A percentile compares a stretch with the other conserved stretches of the same genome.
These are phyloP conservation scores for Odontomyia ornata DNA, from an alignment of 2,888 invertebrate species.

Conservation along the genomic window DNA sequence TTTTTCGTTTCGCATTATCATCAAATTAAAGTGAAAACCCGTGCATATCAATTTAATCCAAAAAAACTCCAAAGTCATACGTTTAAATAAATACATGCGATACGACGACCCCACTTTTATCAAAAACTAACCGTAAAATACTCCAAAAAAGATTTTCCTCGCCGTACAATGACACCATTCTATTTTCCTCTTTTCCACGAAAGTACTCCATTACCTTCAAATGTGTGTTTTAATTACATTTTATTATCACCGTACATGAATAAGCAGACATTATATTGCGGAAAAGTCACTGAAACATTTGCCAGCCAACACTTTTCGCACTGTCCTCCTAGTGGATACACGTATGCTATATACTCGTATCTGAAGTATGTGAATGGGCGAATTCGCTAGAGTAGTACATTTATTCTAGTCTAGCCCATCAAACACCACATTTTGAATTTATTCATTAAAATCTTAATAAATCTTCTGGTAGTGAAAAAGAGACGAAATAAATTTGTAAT, in stretches of 20 bases:
- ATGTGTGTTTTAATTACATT: conserved; percentile 39
- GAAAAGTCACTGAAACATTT: conserved; percentile 1
- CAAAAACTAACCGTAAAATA: not conserved
- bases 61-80: not conserved
- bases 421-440: conserved; percentile 10
- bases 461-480: conserved; percentile 30
- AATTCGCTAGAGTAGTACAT: not conserved
- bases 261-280: not conserved
- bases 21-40: not conserved
- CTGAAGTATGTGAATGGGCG: too few relatives aligned
- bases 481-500: conserved; percentile 30
- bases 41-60: not conserved
- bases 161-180: not conserved
- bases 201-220: not conserved
- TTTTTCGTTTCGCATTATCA: not conserved
- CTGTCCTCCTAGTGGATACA: not conserved
- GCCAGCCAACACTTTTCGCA: not conserved
- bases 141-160: not conserved
- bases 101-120: not conserved
- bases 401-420: not conserved
- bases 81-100: not conserved
- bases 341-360: too few relatives aligned
- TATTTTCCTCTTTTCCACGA: not conserved
- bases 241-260: conserved; percentile 36
- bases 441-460: conserved; percentile 37